Evolutionary conservation across 2,888 invertebrate species (phyloP).

Genomic region (Myopa tessellatipennis): DNA sequence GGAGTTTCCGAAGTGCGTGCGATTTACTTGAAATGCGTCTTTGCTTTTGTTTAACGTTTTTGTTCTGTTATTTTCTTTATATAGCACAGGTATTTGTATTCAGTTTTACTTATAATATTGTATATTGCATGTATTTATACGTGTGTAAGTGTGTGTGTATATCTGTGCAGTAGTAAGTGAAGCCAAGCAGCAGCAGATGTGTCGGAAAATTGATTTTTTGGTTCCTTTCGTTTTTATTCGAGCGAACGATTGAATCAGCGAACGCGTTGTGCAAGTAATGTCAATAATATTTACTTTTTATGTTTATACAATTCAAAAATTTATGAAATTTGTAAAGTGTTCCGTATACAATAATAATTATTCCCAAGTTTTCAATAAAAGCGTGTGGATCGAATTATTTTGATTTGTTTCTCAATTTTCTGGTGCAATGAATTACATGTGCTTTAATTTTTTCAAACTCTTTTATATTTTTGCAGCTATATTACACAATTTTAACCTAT

Average conservation of each 20-base stretch:
- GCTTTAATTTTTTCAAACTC: too few relatives aligned
- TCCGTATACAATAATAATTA: too few relatives aligned
- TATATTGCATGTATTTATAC: neutral
- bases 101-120: neutral
- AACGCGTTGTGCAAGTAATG: neutral
- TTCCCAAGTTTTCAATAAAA: too few relatives aligned
- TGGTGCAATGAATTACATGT: too few relatives aligned
- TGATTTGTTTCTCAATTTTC: too few relatives aligned
- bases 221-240: neutral
- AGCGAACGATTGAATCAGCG: too few relatives aligned
- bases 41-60: constrained; percentile 12
- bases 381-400: too few relatives aligned
- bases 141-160: neutral
- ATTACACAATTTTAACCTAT: too few relatives aligned
- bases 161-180: neutral
- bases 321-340: too few relatives aligned
- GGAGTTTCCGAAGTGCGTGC: neutral
- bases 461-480: too few relatives aligned
- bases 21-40: constrained; percentile 1
- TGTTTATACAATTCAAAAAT: too few relatives aligned
- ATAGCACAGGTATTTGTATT: neutral
- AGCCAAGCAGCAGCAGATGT: neutral
- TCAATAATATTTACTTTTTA: neutral
- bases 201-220: constrained; percentile 6
- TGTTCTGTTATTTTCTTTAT: neutral